These are phyloP conservation scores for Protonibea diacanthus DNA, from an alignment of 2,797 vertebrate genomes.

Conservation along the genomic window DNA sequence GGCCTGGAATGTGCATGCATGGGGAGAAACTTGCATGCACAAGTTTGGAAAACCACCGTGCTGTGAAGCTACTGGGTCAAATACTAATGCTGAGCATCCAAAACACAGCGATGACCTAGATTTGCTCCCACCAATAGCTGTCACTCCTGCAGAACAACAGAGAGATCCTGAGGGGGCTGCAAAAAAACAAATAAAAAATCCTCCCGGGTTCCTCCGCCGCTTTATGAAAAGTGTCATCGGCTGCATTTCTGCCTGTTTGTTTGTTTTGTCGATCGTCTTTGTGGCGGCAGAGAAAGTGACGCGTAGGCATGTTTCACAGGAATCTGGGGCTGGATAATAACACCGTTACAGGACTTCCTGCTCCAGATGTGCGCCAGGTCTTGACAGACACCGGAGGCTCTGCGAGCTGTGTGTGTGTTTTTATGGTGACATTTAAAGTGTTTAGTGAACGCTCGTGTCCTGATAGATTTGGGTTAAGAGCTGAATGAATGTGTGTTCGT, in stretches of 20 bases:
- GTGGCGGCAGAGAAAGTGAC: slow-evolving; percentile 30
- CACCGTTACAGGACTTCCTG: slow-evolving; percentile 48
- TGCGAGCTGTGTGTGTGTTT: not conserved
- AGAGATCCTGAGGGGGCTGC: slow-evolving; percentile 20
- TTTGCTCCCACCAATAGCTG: slow-evolving; percentile 48
- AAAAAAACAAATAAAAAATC: slow-evolving; percentile 41
- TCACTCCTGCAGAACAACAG: slow-evolving; percentile 49
- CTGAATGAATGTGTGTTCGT: slow-evolving; percentile 1
- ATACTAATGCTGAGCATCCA: slow-evolving; percentile 37
- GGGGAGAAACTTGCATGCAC: not conserved
- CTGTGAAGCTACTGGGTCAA: slow-evolving; percentile 35
- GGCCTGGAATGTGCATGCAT: not conserved
- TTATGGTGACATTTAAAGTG: slow-evolving; percentile 3
- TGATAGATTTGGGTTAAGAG: slow-evolving; percentile 41
- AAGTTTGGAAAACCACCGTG: slow-evolving; percentile 11
- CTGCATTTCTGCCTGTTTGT: slow-evolving; percentile 44
- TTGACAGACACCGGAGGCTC: slow-evolving; percentile 30
- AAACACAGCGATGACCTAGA: slow-evolving; percentile 55
- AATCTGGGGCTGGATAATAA: slow-evolving; percentile 53
- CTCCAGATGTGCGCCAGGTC: slow-evolving; percentile 59
- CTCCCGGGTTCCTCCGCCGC: not conserved
- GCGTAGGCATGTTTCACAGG: slow-evolving; percentile 52
- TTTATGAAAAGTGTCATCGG: slow-evolving; percentile 26
- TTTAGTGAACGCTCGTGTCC: slow-evolving; percentile 6
- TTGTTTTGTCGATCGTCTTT: slow-evolving; percentile 48